Base-by-base conservation (phyloP, 1,140 invertebrate genomes). In the Sycobia sp. region DNA sequence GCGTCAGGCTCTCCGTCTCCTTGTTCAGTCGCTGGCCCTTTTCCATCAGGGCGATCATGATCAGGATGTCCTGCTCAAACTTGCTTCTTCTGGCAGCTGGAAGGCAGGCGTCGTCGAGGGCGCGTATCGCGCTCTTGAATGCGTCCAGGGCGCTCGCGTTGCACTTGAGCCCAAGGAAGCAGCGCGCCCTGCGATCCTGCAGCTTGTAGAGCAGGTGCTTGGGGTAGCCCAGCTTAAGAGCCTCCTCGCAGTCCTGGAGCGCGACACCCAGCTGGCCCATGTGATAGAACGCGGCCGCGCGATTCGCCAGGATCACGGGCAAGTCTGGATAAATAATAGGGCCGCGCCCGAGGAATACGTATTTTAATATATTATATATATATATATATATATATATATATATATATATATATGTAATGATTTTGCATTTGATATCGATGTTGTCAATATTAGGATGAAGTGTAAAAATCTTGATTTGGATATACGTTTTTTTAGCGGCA, bases 261-360 rank as follows among this genome's bases (percentile, higher is more conserved):
- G 89, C 84, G 23, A 86, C 79, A 67, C 89, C 81, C 76, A 88
- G 89, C 57, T 88, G 84, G 51, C 89, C 83, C 73, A 95, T 73
- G 74, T 95, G 92, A 73, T 90, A 94, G 4, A 95, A 82, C 1
- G 90, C 88, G 1, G 94, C 94, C 11, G 94, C 96, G 51, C 95
- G 86, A 78, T 97, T 97, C 4, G 91, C 93, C 65, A 91, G 85
- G 3, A 91, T 84, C 39, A 95, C 86, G 0, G 91, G 84, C 1
- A 93, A 71, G 46, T 93, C 88, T 72, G 73, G 60, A n/a, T n/a
- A n/a, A n/a, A n/a, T n/a, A n/a, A n/a, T n/a, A n/a, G n/a, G n/a
- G n/a, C n/a, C n/a, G n/a, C n/a, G n/a, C n/a, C n/a, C n/a, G n/a
- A n/a, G 43, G 4, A 46, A n/a, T 20, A 50, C 32, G 29, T 1